These are phyloP conservation scores for Cheilosia vernalis DNA, from an alignment of 2,888 invertebrate genomes.

Conservation along the genomic window DNA sequence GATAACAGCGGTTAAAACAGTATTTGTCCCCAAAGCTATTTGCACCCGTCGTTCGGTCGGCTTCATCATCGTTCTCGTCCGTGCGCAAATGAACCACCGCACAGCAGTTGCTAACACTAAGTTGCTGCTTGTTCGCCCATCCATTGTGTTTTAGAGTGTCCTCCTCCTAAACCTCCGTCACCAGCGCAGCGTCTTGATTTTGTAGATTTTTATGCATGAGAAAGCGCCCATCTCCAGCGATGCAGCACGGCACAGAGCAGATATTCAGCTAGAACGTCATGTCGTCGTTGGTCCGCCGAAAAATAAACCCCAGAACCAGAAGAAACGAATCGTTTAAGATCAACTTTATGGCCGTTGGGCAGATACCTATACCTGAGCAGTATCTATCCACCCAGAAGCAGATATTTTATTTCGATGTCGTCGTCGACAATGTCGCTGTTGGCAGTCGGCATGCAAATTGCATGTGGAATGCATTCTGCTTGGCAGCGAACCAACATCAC, in stretches of 20 bases:
- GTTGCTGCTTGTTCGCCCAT: conserved; percentile 26
- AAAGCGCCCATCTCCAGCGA: conserved; percentile 49
- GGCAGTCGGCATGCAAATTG: conserved; percentile 73
- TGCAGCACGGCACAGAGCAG: conserved; percentile 46
- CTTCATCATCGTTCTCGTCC: background rate
- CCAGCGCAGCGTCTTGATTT: conserved; percentile 65
- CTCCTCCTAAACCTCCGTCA: background rate
- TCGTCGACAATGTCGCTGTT: conserved; percentile 57
- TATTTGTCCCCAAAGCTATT: conserved; percentile 69
- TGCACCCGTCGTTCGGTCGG: conserved; percentile 31
- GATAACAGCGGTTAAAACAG: conserved; percentile 57
- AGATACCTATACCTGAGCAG: conserved; percentile 27
- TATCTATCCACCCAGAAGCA: conserved; percentile 34
- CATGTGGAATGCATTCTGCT: conserved; percentile 66
- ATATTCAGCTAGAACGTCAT: conserved; percentile 40
- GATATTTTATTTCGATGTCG: conserved; percentile 73
- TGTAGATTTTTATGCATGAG: conserved; percentile 70
- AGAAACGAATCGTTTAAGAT: conserved; percentile 59
- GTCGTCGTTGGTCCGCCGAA: conserved; percentile 34
- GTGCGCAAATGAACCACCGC: conserved; percentile 17
- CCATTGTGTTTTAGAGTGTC: conserved; percentile 52
- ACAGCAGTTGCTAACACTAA: background rate
- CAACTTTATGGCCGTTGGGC: conserved; percentile 68
- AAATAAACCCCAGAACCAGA: conserved; percentile 1
- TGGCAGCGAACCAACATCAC: conserved; percentile 50